Conservation (phyloP, 2,113 vertebrate species). For the Sebastes schlegelii region DNA sequence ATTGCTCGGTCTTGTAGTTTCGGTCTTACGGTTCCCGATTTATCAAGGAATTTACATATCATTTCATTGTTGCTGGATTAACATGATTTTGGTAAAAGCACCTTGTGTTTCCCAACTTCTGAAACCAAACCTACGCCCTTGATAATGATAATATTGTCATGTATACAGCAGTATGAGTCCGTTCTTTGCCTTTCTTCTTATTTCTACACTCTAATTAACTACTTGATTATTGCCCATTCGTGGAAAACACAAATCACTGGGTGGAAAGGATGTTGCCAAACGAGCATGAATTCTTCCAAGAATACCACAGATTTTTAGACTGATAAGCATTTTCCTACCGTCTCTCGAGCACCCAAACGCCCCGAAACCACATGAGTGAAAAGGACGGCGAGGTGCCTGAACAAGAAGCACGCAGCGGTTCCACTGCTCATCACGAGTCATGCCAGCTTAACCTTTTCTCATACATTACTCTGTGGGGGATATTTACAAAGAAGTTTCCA, state of each 20-base stretch:
- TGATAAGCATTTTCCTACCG: conserved; percentile 6
- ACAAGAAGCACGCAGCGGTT: not conserved
- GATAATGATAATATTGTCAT: too few relatives aligned
- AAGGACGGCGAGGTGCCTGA: not conserved
- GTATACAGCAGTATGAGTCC: not conserved
- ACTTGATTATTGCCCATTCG: not conserved
- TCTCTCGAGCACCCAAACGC: not conserved
- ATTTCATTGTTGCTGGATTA: not conserved
- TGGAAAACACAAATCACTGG: conserved; percentile 13
- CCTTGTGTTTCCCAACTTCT: not conserved
- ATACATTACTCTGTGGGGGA: not conserved
- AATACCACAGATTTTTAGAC: conserved; percentile 9
- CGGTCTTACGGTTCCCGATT: too few relatives aligned
- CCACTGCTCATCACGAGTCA: not conserved
- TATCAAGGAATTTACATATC: too few relatives aligned
- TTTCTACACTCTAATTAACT: not conserved
- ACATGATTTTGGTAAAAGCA: not conserved
- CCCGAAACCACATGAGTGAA: conserved; percentile 27
- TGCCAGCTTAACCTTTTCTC: conserved; percentile 13
- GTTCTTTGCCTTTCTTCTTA: not conserved
- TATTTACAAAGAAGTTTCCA: conserved; percentile 10
- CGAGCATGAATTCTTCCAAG: not conserved
- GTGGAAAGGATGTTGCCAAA: conserved; percentile 6
- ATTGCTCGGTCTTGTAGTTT: too few relatives aligned
- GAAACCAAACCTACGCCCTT: not conserved